A percentile compares a stretch with the other conserved stretches of the same genome.
These are phyloP conservation scores for Anguilla marmorata DNA, from an alignment of 2,797 vertebrate species.

Conservation along the genomic window DNA sequence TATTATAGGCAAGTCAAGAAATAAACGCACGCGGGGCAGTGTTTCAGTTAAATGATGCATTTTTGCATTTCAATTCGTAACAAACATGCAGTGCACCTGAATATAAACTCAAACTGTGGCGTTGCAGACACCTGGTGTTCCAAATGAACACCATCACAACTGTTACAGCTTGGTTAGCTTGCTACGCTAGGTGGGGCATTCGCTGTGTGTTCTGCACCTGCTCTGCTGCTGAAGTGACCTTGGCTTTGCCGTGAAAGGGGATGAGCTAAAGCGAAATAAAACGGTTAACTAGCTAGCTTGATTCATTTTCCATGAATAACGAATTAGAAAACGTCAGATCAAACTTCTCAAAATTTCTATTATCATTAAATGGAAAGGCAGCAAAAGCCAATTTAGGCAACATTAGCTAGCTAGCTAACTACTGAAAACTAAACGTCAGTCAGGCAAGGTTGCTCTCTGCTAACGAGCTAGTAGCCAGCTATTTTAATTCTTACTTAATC, in stretches of 20 bases:
- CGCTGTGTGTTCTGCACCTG: background rate
- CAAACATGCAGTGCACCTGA: too few relatives aligned
- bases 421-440: background rate
- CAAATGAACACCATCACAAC: background rate
- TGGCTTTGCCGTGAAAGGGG: background rate
- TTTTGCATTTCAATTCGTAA: too few relatives aligned
- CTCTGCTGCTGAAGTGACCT: constrained; percentile 9
- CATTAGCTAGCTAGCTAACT: constrained; percentile 21
- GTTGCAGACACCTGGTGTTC: background rate
- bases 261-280: background rate
- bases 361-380: constrained; percentile 18
- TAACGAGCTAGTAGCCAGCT: background rate
- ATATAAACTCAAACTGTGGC: too few relatives aligned
- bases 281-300: background rate
- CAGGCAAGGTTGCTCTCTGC: background rate
- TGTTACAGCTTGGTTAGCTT: background rate
- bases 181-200: too few relatives aligned
- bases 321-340: background rate
- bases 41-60: too few relatives aligned
- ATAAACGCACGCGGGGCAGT: too few relatives aligned
- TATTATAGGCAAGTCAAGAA: too few relatives aligned
- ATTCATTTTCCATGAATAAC: background rate
- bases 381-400: background rate
- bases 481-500: constrained; percentile 61
- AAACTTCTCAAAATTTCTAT: background rate